Conservation (phyloP, 2,888 invertebrate species). For the Himalopsyche anomala region DNA sequence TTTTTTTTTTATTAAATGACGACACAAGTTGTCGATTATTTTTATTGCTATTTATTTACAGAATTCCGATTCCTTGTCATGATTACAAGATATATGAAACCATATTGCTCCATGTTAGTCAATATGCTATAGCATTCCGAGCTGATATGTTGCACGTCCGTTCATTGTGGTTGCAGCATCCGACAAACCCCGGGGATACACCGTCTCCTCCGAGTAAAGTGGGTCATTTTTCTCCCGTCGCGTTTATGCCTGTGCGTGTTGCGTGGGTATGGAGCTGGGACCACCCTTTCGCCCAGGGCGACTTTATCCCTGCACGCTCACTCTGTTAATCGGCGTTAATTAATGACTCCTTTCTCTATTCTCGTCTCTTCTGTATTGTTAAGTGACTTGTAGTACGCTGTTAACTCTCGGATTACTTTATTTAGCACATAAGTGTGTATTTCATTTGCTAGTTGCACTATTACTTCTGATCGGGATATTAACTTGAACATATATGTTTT, state of each 20-base stretch:
- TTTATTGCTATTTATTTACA: no score
- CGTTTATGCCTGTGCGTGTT: slow-evolving; percentile 15
- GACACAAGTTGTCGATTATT: no score
- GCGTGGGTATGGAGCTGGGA: background rate
- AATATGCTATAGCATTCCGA: background rate
- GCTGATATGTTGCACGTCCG: background rate
- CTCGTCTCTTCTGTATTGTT: slow-evolving; percentile 4
- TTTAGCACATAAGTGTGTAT: no score
- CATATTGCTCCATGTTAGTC: no score
- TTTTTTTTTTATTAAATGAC: no score
- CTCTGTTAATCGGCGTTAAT: slow-evolving; percentile 45
- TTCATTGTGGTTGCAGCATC: background rate
- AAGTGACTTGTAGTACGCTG: slow-evolving; percentile 10
- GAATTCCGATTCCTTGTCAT: no score
- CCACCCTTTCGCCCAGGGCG: slow-evolving; percentile 24
- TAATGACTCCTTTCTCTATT: slow-evolving; percentile 41
- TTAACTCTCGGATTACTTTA: background rate
- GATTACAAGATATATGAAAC: no score
- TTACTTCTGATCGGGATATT: no score
- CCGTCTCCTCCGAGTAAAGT: slow-evolving; percentile 41
- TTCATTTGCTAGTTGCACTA: no score
- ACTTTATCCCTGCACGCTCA: slow-evolving; percentile 20
- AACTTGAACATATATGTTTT: no score
- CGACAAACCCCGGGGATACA: background rate
- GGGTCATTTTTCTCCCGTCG: slow-evolving; percentile 46